These are phyloP conservation scores for Micrastur ruficollis DNA, from an alignment of 2,797 vertebrate genomes.

Conservation along the genomic window DNA sequence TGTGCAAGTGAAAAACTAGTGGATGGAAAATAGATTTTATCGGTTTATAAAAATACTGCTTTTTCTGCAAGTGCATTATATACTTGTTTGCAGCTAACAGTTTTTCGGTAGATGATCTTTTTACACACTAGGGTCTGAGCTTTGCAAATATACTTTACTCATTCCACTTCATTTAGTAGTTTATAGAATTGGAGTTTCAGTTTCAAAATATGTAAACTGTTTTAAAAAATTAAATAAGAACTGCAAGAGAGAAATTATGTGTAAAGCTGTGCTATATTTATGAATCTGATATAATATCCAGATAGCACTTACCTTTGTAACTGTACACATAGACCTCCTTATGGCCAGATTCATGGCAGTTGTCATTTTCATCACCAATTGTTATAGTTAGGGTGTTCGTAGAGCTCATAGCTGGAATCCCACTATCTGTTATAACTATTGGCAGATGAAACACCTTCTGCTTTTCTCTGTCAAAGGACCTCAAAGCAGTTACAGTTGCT, in stretches of 20 bases:
- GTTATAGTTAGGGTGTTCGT: conserved; percentile 81
- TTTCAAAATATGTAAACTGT: neutral
- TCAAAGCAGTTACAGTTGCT: conserved; percentile 83
- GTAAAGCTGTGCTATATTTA: neutral
- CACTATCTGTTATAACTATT: conserved; percentile 83
- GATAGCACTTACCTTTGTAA: conserved; percentile 75
- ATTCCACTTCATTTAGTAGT: neutral
- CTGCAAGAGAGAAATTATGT: neutral
- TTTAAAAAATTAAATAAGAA: neutral
- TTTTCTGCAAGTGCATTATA: neutral
- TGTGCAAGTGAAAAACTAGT: neutral
- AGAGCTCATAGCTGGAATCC: conserved; percentile 79
- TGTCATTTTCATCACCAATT: conserved; percentile 87
- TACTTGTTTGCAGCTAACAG: neutral
- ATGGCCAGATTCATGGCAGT: conserved; percentile 80
- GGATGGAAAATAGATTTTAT: neutral
- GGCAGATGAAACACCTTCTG: conserved; percentile 84
- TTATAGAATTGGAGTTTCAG: neutral
- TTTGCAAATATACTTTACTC: neutral
- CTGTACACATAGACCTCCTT: conserved; percentile 82
- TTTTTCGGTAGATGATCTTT: neutral
- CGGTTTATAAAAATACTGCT: neutral
- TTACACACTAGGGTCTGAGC: neutral
- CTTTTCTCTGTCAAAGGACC: conserved; percentile 84
- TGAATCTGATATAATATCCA: neutral